Base-by-base conservation (phyloP, 2,888 invertebrate genomes). In the Plebejus argus region DNA sequence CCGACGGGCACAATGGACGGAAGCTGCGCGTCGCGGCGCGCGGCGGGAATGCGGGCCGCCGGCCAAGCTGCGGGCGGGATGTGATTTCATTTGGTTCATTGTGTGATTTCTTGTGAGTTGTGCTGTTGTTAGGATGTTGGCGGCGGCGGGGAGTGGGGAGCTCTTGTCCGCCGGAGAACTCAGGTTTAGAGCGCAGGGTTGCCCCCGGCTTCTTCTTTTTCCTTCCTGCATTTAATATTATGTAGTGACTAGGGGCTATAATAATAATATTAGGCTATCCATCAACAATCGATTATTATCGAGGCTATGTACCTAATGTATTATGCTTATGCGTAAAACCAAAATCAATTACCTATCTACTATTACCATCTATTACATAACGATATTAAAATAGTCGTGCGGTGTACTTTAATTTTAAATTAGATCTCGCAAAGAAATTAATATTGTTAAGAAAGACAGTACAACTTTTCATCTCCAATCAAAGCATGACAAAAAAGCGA, bases 41-140 rank as follows among this genome's bases (percentile, higher is more conserved):
- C 35, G n/a, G 74, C 45, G 49, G 18, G 53, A 49, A 74, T 74
- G 74, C 28, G 23, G 66, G 28, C 58, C 66, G 66, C 28, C 15
- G 15, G 18, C n/a, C 10, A 7, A 70, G 20, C n/a, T n/a, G n/a
- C 28, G 8, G 49, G 23, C 74, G 53, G 53, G 74, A 74, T 74
- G 74, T 74, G 49, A 74, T 74, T 74, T 45, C 61, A 45, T 61
- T 76, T 66, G 39, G 76, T 66, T 45, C 61, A 76, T 76, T 76
- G 76, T 76, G 76, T 23, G 66, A 39, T 76, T 76, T 76, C 76
- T 76, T 74, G 74, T 12, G 74, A 74, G 74, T 45, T 39, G 72
- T 45, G 72, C 45, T 53, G 74, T 28, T 53, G 53, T 53, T 53
- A 53, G 18, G 53, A 53, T 53, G 53, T 53, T 18, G 18, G 53